phyloP scores from a whole-genome alignment of 2,797 vertebrate genomes.

The Falco novaeseelandiae region DNA sequence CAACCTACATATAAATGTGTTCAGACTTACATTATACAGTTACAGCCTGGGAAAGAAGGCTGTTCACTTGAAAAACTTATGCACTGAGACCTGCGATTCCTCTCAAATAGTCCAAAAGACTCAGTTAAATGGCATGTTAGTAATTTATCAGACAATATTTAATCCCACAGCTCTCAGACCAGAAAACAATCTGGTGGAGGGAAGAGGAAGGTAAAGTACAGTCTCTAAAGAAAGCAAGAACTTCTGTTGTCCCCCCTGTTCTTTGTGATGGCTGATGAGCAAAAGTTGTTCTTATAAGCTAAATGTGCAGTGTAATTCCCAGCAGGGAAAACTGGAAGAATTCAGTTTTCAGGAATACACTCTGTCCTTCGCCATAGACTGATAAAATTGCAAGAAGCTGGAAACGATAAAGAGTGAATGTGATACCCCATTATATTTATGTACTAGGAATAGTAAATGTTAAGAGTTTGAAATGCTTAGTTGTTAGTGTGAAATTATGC shows the following conservation, averaged over 20 bases:
- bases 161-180: neutral
- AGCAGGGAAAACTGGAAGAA: neutral
- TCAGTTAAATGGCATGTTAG: neutral
- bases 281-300: neutral
- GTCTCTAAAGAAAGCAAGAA: neutral
- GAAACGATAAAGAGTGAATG: neutral
- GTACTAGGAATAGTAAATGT: neutral
- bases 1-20: neutral
- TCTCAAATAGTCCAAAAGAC: neutral
- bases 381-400: neutral
- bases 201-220: neutral
- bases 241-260: neutral
- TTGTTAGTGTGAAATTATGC: constrained; percentile 40
- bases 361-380: neutral
- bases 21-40: neutral
- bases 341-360: neutral
- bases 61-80: neutral
- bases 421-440: neutral
- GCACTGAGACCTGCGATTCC: neutral
- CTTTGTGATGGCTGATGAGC: neutral
- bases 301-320: neutral
- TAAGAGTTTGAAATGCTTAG: neutral
- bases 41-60: neutral
- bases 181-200: neutral
- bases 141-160: neutral